phyloP scores from a whole-genome alignment of 2,888 invertebrate genomes.

The Tenthredo scrophulariae region DNA sequence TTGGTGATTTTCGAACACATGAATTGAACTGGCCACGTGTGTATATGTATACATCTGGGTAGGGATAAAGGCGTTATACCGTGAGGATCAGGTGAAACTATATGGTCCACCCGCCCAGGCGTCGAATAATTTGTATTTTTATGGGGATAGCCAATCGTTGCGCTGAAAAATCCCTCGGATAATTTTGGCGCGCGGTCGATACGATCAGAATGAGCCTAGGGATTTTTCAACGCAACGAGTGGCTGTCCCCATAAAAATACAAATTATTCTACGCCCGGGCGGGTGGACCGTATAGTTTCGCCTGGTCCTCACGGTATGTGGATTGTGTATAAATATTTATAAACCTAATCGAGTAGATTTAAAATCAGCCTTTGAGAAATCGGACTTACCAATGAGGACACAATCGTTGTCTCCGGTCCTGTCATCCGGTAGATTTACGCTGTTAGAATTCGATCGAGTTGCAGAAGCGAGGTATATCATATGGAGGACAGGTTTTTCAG shows the following conservation, averaged over 20 bases:
- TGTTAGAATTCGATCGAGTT: constrained; percentile 58
- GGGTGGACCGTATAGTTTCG: too few relatives aligned
- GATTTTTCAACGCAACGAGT: too few relatives aligned
- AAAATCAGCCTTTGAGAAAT: constrained; percentile 26
- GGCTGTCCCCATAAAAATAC: too few relatives aligned
- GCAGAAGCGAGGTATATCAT: constrained; percentile 69
- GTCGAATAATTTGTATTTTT: too few relatives aligned
- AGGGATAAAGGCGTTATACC: background rate
- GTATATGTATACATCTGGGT: background rate
- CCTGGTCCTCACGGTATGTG: too few relatives aligned
- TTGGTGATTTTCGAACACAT: background rate
- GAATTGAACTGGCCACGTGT: background rate
- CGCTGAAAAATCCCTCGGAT: too few relatives aligned
- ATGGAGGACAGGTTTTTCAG: constrained; percentile 69
- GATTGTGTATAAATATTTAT: constrained; percentile 32
- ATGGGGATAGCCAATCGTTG: too few relatives aligned
- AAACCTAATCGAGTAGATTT: constrained; percentile 25
- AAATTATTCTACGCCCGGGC: too few relatives aligned
- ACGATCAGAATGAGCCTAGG: too few relatives aligned
- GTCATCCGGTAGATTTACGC: constrained; percentile 58
- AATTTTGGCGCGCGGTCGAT: too few relatives aligned
- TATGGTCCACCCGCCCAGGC: too few relatives aligned
- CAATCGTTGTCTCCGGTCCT: constrained; percentile 64
- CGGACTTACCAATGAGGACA: constrained; percentile 71
- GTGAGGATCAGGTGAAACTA: too few relatives aligned